Evolutionary conservation across 1,140 invertebrate species (phyloP), one percentile per base, ranked within the genome.

Genomic region (Diploscapter pachys): DNA sequence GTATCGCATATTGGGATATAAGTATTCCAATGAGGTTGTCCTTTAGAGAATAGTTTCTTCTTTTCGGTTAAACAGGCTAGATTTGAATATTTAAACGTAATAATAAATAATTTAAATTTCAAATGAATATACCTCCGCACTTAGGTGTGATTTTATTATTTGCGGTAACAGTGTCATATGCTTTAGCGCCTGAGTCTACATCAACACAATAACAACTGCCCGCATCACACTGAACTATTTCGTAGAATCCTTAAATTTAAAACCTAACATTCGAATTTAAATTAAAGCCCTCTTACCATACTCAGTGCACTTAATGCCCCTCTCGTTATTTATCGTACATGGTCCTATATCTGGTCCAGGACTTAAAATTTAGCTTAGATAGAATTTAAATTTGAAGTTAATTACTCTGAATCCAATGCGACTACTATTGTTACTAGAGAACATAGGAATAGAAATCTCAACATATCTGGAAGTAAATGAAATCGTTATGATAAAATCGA

Each of bases 1-100:
- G 63, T 59, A n/a, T 74, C 73, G 70, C 73, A 74, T 52, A 56
- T 57, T 51, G 73, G 73, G 11, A 74, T 57, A 31, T 69, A 74
- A 31, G 54, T 61, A 31, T 68, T 74, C 11, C 70, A 52, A 13
- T 49, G 55, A 6, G 73, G 73, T 57, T 74, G 65, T 61, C 73
- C 73, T 31, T 69, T 62, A 3, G 66, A 65, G 56, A 68, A 74
- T n/a, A 68, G 57, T 9, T 63, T 74, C 53, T 69, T 65, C 4
- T 69, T 31, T 13, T 68, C 63, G 53, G 49, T 56, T 53, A 66
- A 59, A 48, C 73, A 74, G 4, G 54, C 73, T 74, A 65, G 62
- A 74, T 69, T 2, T 31, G 48, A 54, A 59, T 51, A 67, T 6
- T 11, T n/a, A 52, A 31, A 31, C 31, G 31, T 31, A 31, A 31